Conservation (phyloP, 2,888 invertebrate species). For the Sphaerophoria taeniata region DNA sequence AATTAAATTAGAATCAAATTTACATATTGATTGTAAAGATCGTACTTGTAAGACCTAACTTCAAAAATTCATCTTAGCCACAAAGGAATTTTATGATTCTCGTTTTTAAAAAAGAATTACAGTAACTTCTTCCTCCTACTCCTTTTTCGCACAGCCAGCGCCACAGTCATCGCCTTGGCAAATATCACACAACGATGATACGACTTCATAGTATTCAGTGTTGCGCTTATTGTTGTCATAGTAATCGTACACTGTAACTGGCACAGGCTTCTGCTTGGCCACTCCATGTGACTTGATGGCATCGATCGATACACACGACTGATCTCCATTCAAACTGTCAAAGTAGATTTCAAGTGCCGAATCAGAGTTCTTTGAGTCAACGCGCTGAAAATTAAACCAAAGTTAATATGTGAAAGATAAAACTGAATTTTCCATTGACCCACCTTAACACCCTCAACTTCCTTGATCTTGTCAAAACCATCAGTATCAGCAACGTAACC, state of each 20-base stretch:
- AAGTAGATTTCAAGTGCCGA: constrained; percentile 87
- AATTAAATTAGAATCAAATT: constrained; percentile 14
- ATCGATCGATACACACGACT: constrained; percentile 91
- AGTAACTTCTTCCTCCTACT: constrained; percentile 42
- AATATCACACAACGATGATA: constrained; percentile 91
- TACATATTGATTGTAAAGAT: constrained; percentile 15
- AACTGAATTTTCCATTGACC: constrained; percentile 67
- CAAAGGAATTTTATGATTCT: constrained; percentile 38
- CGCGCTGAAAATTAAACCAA: constrained; percentile 83
- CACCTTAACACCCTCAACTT: constrained; percentile 82
- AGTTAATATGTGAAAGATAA: not conserved
- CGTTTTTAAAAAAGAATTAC: not conserved
- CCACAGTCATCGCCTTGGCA: constrained; percentile 88
- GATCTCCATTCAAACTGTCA: constrained; percentile 87
- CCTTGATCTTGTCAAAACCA: constrained; percentile 86
- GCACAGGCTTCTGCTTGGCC: constrained; percentile 92
- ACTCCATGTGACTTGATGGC: constrained; percentile 93
- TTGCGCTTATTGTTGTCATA: constrained; percentile 88
- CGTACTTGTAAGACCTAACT: constrained; percentile 39
- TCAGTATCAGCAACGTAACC: constrained; percentile 94
- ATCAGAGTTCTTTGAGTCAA: constrained; percentile 88
- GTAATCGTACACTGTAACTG: constrained; percentile 94
- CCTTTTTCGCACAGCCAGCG: constrained; percentile 76
- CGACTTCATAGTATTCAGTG: constrained; percentile 79
- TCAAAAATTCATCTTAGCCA: constrained; percentile 54